Conservation (phyloP, 2,113 vertebrate genomes). For the Erinaceus europaeus region DNA sequence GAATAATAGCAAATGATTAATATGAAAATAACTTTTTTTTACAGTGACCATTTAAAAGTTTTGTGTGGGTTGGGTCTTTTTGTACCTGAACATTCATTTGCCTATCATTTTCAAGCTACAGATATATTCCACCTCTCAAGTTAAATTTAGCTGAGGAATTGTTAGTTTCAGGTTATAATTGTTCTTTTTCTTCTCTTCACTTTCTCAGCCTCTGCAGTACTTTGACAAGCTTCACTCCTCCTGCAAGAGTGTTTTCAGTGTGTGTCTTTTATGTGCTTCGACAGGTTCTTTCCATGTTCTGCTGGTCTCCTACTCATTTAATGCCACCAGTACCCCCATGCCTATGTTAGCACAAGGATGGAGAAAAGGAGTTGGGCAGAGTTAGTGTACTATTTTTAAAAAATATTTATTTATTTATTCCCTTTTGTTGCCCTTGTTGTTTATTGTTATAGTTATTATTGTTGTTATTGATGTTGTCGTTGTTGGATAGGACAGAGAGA, state of each 20-base stretch:
- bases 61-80: slow-evolving; percentile 59
- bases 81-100: slow-evolving; percentile 65
- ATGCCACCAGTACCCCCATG: background rate
- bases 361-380: background rate
- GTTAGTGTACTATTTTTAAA: background rate
- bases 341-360: background rate
- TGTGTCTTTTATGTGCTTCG: slow-evolving; percentile 60
- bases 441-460: no score
- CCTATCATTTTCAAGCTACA: slow-evolving; percentile 61
- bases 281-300: slow-evolving; percentile 58
- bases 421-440: no score
- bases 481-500: no score
- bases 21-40: slow-evolving; percentile 35
- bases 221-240: slow-evolving; percentile 76
- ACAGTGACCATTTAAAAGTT: slow-evolving; percentile 63
- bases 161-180: slow-evolving; percentile 70
- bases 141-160: slow-evolving; percentile 75
- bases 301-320: slow-evolving; percentile 52
- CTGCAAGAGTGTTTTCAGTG: slow-evolving; percentile 65
- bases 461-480: no score
- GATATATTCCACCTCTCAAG: slow-evolving; percentile 72
- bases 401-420: no score
- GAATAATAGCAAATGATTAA: slow-evolving; percentile 48
- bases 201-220: slow-evolving; percentile 67
- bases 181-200: slow-evolving; percentile 62